These are phyloP conservation scores for Sympetrum striolatum DNA, from an alignment of 2,888 invertebrate genomes.

Conservation along the genomic window DNA sequence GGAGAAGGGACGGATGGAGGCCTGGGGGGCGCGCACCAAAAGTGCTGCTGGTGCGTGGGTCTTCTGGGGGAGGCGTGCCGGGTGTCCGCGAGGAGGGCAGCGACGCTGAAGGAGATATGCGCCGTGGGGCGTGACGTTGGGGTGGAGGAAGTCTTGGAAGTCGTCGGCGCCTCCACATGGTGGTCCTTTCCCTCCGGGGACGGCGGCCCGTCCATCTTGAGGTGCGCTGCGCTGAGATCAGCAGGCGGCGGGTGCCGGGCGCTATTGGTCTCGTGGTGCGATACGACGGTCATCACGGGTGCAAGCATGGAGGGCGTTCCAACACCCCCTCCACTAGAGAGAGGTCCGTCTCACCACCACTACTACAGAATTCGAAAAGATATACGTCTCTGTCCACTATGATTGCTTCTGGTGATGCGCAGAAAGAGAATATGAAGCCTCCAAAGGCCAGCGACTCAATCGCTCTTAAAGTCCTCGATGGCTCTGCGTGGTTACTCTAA, in stretches of 20 bases:
- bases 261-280: constrained; percentile 40
- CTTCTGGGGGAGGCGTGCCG: constrained; percentile 62
- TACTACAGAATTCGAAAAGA: neutral
- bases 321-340: neutral
- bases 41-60: constrained; percentile 59
- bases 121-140: constrained; percentile 60
- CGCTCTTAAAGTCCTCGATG: neutral
- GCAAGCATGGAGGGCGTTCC: constrained; percentile 26
- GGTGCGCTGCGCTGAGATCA: constrained; percentile 46
- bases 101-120: constrained; percentile 78
- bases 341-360: neutral
- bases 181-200: constrained; percentile 45
- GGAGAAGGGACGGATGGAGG: constrained; percentile 53
- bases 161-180: constrained; percentile 13
- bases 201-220: constrained; percentile 47
- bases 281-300: constrained; percentile 45
- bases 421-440: neutral
- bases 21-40: constrained; percentile 60
- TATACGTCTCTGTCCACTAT: neutral
- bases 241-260: constrained; percentile 14
- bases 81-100: constrained; percentile 84
- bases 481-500: neutral
- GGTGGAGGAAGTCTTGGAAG: neutral
- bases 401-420: neutral
- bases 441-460: too few relatives aligned